Base-by-base conservation (phyloP, 2,888 invertebrate genomes). In the Amaurobius ferox region DNA sequence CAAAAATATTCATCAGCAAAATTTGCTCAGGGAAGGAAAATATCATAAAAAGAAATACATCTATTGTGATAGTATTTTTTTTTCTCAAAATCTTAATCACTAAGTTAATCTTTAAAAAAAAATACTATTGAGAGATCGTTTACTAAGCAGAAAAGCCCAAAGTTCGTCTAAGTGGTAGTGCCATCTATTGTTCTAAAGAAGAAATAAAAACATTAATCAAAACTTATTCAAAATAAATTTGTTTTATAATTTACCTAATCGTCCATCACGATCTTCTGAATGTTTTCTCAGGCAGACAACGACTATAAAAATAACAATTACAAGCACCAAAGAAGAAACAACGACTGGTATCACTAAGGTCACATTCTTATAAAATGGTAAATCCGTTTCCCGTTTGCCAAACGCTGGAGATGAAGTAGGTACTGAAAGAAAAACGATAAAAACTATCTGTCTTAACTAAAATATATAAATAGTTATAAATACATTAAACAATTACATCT, bases 351-450 rank as follows among this genome's bases (percentile, higher is more conserved):
- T 79, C 29, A 86, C 76, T 13, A 86, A 26, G 5, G 79, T 78
- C 9, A 76, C 86, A 28, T 86, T 86, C 29, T 79, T 79, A 48
- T 86, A 79, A 32, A 86, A 86, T 0, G 86, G 86, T 9, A 86
- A 26, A 19, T 86, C 86, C 0, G 86, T 79, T 40, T 86, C 86
- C 28, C 79, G 26, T 62, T 79, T 86, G 0, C 76, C 86, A 39
- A 71, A 86, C 0, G 79, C 79, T 23, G 86, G 86, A 7, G 76
- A 66, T 0, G 79, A 79, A 0, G 86, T 86, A 0, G 86, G 76
- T 0, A 30, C 86, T 86, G 48, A 6, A 48, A 68, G 0, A 19
- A 44, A 39, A 85, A 61, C 2, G 11, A 72, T 23, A 67, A 61
- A 67, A 67, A 30, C 16, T 30, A n/a, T 66, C 29, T 30, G 30